Evolutionary conservation across 2,113 vertebrate genomes (phyloP), one percentile per base, ranked within the genome.

Genomic region (Chrysemys picta): DNA sequence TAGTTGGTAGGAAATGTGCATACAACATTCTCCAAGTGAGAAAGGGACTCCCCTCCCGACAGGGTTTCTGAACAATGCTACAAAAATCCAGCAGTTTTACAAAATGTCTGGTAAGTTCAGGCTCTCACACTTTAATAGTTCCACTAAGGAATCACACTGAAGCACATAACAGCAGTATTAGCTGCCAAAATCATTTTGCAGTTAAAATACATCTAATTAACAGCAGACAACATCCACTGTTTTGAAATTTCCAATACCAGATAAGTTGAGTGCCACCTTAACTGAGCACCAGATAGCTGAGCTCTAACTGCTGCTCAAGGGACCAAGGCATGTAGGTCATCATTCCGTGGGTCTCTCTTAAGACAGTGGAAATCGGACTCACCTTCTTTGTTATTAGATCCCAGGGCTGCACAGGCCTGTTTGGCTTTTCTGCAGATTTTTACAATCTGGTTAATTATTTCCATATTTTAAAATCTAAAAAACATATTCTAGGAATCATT

Each of bases 141-240:
- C 95, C 84, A 72, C 97, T 97, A 93, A 38, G 90, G 97, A 96
- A 92, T 97, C 97, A 97, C 96, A 82, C 8, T 85, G 97, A 98
- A 97, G 95, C 90, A 95, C 95, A 84, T 88, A 97, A 97, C 94
- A 98, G 97, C 94, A 87, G 96, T 94, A 97, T 97, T 96, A 98
- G 90, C 96, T 96, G 96, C 97, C 97, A 97, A 98, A 97, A 97
- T 78, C 62, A 96, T 93, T 97, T 96, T 95, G 95, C 94, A 95
- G 97, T 98, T 97, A 97, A 98, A 98, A 98, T 94, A 95, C 96
- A 97, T 93, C 97, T 98, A 97, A 98, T 98, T 98, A 98, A 97
- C 96, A 94, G 95, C 78, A 89, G 56, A 94, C 6, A 24, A 95
- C 92, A 94, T 96, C 83, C 92, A 93, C 82, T 85, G 80, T 97